These are phyloP conservation scores for Luperina nickerlii DNA, from an alignment of 2,888 invertebrate genomes.

Conservation along the genomic window DNA sequence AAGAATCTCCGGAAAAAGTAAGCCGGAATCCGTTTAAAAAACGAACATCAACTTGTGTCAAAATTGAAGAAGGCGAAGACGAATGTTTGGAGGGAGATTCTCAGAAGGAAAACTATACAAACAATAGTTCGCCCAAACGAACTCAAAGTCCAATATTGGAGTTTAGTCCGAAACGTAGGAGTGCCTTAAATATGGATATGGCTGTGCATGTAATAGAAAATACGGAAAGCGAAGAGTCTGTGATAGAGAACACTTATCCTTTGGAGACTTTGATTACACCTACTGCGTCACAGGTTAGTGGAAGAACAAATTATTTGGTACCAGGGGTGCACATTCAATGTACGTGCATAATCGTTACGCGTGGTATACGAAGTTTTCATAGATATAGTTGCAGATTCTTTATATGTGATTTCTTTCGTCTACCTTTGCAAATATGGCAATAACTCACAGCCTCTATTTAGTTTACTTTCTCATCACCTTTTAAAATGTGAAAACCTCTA, in stretches of 20 bases:
- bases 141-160: conserved; percentile 78
- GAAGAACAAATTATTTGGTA: no score
- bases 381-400: no score
- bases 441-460: no score
- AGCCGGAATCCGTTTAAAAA: conserved; percentile 64
- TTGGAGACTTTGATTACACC: conserved; percentile 80
- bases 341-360: no score
- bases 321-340: no score
- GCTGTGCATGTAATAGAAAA: conserved; percentile 65
- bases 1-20: conserved; percentile 74
- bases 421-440: no score
- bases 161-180: conserved; percentile 72
- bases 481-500: no score
- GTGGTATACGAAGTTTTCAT: no score
- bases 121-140: conserved; percentile 73
- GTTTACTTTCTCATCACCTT: no score
- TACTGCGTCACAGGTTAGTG: conserved; percentile 81
- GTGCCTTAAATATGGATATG: conserved; percentile 69
- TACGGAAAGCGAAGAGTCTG: conserved; percentile 76
- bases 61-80: conserved; percentile 62
- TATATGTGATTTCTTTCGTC: no score
- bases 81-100: conserved; percentile 73
- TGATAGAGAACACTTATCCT: conserved; percentile 85
- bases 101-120: conserved; percentile 81
- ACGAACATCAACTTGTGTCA: conserved; percentile 1